Percentiles rank a stretch among this genome's conserved stretches.
Conservation (phyloP, 2,113 vertebrate species). For the Anoura caudifer region DNA sequence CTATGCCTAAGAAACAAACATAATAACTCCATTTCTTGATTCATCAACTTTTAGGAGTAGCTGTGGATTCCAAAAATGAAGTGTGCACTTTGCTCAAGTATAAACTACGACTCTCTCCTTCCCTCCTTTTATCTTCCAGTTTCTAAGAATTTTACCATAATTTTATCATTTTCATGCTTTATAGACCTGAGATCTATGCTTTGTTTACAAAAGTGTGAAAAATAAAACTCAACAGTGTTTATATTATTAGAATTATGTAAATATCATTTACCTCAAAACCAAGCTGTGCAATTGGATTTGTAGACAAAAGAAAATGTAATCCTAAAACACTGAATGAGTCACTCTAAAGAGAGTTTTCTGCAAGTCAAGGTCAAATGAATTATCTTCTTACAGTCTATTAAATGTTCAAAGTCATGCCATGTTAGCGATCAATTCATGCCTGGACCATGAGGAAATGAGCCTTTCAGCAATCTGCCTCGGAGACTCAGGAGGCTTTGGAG, state of each 20-base stretch:
- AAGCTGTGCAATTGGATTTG: slow-evolving; percentile 23
- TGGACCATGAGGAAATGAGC: neutral
- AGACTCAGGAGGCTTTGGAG: neutral
- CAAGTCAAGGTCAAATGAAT: slow-evolving; percentile 16
- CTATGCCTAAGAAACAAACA: neutral
- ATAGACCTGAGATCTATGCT: neutral
- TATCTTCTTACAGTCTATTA: neutral
- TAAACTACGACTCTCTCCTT: neutral
- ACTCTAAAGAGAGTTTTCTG: slow-evolving; percentile 25
- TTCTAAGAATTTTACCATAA: neutral
- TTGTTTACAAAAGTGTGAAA: neutral
- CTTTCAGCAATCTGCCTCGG: neutral
- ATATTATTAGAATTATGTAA: slow-evolving; percentile 10
- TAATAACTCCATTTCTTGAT: neutral
- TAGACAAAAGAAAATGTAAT: slow-evolving; percentile 45
- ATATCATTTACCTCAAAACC: neutral
- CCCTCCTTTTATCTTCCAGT: neutral
- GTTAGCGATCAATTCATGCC: neutral
- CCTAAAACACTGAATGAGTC: slow-evolving; percentile 21
- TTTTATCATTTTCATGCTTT: neutral
- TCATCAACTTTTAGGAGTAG: neutral
- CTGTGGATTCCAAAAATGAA: neutral
- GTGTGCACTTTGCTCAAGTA: neutral
- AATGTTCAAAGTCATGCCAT: neutral
- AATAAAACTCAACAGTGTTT: slow-evolving; percentile 2